Conservation (phyloP, 1,140 invertebrate species). For the Tetragonula clypearis region DNA sequence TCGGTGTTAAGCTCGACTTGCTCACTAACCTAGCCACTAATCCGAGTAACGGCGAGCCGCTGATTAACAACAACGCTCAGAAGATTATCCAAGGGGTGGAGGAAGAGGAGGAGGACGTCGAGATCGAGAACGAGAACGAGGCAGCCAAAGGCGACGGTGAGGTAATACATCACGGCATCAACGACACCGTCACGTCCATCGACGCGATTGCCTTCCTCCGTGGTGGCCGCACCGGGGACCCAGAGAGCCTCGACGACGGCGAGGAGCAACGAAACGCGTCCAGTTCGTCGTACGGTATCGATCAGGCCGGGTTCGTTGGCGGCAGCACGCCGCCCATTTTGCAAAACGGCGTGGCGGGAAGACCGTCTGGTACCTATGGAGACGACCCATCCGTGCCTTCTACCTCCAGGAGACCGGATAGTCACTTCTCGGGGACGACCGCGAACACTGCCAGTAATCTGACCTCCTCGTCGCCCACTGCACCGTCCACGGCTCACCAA, state of each 20-base stretch:
- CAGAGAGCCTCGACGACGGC: slow-evolving; percentile 34
- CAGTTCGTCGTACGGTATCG: slow-evolving; percentile 41
- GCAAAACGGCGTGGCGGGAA: slow-evolving; percentile 63
- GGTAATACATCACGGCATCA: slow-evolving; percentile 49
- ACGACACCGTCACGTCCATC: slow-evolving; percentile 24
- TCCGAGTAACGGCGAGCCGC: slow-evolving; percentile 64
- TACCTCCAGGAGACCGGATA: slow-evolving; percentile 70
- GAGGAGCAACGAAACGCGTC: slow-evolving; percentile 31
- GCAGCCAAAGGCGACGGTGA: slow-evolving; percentile 11
- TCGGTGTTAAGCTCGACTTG: slow-evolving; percentile 70
- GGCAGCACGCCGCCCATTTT: slow-evolving; percentile 36
- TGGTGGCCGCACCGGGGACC: slow-evolving; percentile 18
- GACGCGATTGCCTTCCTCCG: slow-evolving; percentile 39
- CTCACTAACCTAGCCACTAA: slow-evolving; percentile 73
- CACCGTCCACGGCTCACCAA: slow-evolving; percentile 50
- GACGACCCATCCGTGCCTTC: slow-evolving; percentile 70
- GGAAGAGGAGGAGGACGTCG: slow-evolving; percentile 8
- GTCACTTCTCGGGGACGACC: slow-evolving; percentile 38
- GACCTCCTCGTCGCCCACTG: slow-evolving; percentile 44
- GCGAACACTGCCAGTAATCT: slow-evolving; percentile 40
- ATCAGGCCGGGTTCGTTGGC: slow-evolving; percentile 45
- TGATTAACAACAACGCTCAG: slow-evolving; percentile 59
- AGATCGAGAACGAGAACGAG: slow-evolving; percentile 10
- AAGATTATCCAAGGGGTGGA: slow-evolving; percentile 13
- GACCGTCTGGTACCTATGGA: slow-evolving; percentile 53